phyloP scores from a whole-genome alignment of 2,113 vertebrate genomes.

The Acanthisitta chloris region DNA sequence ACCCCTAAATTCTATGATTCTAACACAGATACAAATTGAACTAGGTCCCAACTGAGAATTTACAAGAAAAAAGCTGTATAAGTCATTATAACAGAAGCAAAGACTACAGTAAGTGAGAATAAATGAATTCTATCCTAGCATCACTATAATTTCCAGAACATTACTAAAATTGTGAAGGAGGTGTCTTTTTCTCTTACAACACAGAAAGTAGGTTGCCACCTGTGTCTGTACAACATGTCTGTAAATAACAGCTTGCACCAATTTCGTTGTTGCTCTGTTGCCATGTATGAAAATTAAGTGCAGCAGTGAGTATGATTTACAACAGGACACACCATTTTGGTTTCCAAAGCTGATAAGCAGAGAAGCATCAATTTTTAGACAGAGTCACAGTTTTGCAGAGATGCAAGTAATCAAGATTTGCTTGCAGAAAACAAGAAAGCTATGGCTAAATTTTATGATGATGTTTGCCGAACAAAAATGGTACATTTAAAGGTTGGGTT shows the following conservation, averaged over 20 bases:
- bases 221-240: conserved; percentile 32
- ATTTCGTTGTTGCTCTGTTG: conserved; percentile 59
- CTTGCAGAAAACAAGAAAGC: conserved; percentile 56
- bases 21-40: background rate
- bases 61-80: background rate
- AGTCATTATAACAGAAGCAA: background rate
- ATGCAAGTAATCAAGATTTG: conserved; percentile 52
- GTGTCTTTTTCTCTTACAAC: background rate
- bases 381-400: background rate
- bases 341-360: conserved; percentile 64
- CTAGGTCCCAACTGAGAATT: background rate
- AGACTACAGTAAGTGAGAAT: background rate
- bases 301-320: conserved; percentile 58
- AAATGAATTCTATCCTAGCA: background rate
- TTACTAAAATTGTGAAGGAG: conserved; percentile 19
- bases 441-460: conserved; percentile 65
- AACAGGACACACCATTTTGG: conserved; percentile 24
- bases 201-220: conserved; percentile 49
- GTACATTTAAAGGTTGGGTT: conserved; percentile 62
- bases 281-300: conserved; percentile 63
- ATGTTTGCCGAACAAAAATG: conserved; percentile 56
- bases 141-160: background rate
- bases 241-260: conserved; percentile 70
- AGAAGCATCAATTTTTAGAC: conserved; percentile 69
- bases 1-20: no score